These are phyloP conservation scores for Girardia tigrina DNA, from an alignment of 2,888 invertebrate species.

Conservation along the genomic window DNA sequence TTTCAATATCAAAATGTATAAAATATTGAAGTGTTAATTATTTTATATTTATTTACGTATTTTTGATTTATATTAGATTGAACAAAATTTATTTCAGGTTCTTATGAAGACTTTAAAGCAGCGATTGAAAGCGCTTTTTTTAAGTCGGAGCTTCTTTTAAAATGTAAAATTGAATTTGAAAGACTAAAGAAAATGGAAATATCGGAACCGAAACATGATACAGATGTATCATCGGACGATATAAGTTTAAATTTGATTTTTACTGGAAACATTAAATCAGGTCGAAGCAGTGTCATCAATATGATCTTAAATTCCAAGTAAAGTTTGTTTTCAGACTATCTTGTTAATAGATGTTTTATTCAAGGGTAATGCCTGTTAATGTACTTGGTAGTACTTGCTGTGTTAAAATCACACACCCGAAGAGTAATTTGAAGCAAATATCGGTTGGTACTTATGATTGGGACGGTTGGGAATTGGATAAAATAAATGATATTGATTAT, in stretches of 20 bases:
- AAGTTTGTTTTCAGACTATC: neutral
- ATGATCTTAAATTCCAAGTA: neutral
- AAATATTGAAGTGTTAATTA: too few species aligned
- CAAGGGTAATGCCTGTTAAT: neutral
- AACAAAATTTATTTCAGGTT: neutral
- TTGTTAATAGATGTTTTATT: neutral
- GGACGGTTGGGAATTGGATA: constrained; percentile 18
- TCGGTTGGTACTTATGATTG: constrained; percentile 8
- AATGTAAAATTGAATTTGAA: constrained; percentile 23
- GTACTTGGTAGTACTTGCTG: neutral
- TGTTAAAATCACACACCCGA: neutral
- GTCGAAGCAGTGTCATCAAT: neutral
- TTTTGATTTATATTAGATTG: too few species aligned
- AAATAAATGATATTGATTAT: neutral
- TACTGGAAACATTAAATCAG: neutral
- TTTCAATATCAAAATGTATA: too few species aligned
- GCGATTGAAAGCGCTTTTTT: neutral
- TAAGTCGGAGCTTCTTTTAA: neutral
- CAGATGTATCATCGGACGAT: neutral
- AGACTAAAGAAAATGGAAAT: neutral
- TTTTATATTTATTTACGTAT: too few species aligned
- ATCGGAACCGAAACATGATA: neutral
- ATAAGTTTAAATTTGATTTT: neutral
- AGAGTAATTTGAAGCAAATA: neutral
- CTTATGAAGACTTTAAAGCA: neutral